phyloP scores from a whole-genome alignment of 2,888 invertebrate genomes.

The Tachina fera region DNA sequence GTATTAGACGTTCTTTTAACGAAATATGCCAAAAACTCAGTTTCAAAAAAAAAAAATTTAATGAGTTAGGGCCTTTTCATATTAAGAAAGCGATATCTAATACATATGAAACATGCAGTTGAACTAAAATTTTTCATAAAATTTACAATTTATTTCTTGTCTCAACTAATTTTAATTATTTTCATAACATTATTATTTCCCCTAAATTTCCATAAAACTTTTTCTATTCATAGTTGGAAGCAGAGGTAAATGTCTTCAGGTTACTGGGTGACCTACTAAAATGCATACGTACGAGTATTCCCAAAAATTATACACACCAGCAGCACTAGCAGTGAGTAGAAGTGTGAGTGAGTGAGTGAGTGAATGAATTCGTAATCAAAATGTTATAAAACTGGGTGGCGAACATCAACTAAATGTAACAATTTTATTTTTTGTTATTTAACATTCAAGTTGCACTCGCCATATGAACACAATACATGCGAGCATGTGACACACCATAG shows the following conservation, averaged over 20 bases:
- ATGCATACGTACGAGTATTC: not conserved
- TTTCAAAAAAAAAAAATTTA: too few species aligned
- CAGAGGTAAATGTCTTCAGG: conserved; percentile 65
- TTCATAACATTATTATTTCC: not conserved
- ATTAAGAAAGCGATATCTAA: too few species aligned
- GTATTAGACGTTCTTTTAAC: too few species aligned
- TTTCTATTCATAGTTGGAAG: conserved; percentile 27
- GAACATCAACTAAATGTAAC: not conserved
- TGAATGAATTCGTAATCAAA: conserved; percentile 22
- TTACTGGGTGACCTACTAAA: conserved; percentile 65
- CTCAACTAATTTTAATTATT: not conserved
- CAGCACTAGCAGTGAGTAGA: not conserved
- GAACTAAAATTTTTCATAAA: too few species aligned
- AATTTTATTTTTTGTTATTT: conserved; percentile 1
- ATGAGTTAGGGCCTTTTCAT: too few species aligned
- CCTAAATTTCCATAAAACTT: conserved; percentile 1
- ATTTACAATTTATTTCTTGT: too few species aligned
- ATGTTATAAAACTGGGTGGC: conserved; percentile 19
- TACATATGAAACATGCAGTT: too few species aligned
- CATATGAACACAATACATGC: conserved; percentile 28
- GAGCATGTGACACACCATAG: conserved; percentile 31
- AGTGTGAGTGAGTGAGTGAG: not conserved
- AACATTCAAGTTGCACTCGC: conserved; percentile 16
- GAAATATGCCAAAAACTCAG: too few species aligned
- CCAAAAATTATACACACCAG: conserved; percentile 10